Base-by-base conservation (phyloP, 2,113 vertebrate genomes). In the Cyprinodon variegatus region DNA sequence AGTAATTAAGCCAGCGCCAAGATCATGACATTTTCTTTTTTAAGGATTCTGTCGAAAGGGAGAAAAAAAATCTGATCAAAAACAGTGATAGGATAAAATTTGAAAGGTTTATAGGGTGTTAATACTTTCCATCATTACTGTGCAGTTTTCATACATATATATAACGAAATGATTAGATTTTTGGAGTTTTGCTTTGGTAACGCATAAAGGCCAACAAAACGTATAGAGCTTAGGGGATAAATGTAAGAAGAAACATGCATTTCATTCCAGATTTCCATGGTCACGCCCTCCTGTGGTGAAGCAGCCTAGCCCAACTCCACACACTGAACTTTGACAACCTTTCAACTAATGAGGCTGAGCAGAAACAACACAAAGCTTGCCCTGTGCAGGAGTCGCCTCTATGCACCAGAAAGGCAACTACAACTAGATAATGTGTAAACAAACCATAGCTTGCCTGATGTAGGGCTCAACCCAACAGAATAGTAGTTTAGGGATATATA, bases 211-310 rank as follows among this genome's bases (percentile, higher is more conserved):
- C 6, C 50, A 53, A 53, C 17, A 53, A 53, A 53, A 53, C 17
- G 20, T 20, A 20, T 53, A 20, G 50, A 53, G 50, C 15, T 6
- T 6, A 53, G 17, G 17, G 17, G 17, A 29, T 29, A 29, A 1
- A 29, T 29, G 29, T 53, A 15, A 13, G 15, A n/a, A 78, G 41
- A 61, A 48, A 40, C 36, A 12, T 10, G 12, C 36, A 29, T 12
- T 61, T 59, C 13, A 10, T 59, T 65, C 22, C 43, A 62, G 36
- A 37, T 82, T 9, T 29, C 72, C 72, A 69, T 67, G 62, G 70
- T 1, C 29, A 73, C 11, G 61, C 13, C 20, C 11, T 38, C 13
- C 29, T 60, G 46, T 36, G 14, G 36, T 7, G 36, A 72, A 37
- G 15, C 38, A 63, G 64, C 22, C 63, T 17, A 61, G 43, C 62